Evolutionary conservation across 2,888 invertebrate species (phyloP), one percentile per base, ranked within the genome.

Genomic region (Cheilosia vulpina): DNA sequence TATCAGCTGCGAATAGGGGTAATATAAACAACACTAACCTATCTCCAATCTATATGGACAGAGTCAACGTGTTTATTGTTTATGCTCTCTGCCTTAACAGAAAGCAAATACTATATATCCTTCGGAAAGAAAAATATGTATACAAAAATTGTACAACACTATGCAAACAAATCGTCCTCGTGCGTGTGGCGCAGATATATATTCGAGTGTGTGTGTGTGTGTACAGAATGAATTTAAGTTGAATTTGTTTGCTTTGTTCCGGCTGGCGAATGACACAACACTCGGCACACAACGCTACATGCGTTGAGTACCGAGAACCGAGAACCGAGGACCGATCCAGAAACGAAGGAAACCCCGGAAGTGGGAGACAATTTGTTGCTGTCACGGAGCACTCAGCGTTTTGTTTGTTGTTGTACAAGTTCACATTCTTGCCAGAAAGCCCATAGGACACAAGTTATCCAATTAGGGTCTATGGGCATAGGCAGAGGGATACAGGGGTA

Each of bases 341-440:
- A 60, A 24, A 50, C 50, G 11, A 27, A 58, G 76, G 17, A 38
- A 50, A 69, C 41, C 69, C 84, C 80, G 84, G 84, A 84, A 84
- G 75, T 84, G 75, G 80, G 65, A 76, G 84, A 84, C 79, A 80
- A 84, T 79, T 84, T 84, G 84, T 84, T 80, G 75, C 80, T 80
- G 84, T 84, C 80, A 76, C 80, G 69, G 80, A 47, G 79, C 58
- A 71, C 79, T 84, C 73, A 60, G 63, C 71, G 45, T 80, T 76
- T 68, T 75, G 71, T 84, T 79, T 79, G 68, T 76, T 76, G 58
- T 11, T 57, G 34, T n/a, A 68, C 82, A 78, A 78, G 72, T 79
- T 69, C 73, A 58, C 75, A 84, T 71, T 84, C 80, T 60, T 75
- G 84, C 57, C 69, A 79, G 69, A 60, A 84, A 52, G 71, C 60